phyloP scores from a whole-genome alignment of 2,888 invertebrate genomes.

The Dolichomitus sp. region DNA sequence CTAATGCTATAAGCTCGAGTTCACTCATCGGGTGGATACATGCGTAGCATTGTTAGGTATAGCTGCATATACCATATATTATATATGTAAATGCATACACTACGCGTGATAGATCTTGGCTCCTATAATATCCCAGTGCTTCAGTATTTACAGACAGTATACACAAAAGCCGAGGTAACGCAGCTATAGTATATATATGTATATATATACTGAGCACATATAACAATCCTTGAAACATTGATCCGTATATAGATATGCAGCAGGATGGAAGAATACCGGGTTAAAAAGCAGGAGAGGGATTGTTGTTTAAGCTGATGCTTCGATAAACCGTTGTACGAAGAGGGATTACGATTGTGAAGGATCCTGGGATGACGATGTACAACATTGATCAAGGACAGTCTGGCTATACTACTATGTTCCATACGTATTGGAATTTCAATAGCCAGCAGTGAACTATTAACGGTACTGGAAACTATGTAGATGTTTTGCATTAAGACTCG shows the following conservation, averaged over 20 bases:
- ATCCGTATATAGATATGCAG: conserved; percentile 45
- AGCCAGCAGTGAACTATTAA: background rate
- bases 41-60: conserved; percentile 30
- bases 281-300: conserved; percentile 51
- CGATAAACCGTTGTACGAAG: conserved; percentile 66
- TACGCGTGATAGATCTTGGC: conserved; percentile 36
- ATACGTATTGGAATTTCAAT: conserved; percentile 20
- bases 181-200: conserved; percentile 29
- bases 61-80: conserved; percentile 6
- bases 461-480: conserved; percentile 29
- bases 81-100: conserved; percentile 26
- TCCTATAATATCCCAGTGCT: conserved; percentile 49
- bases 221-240: conserved; percentile 67
- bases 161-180: conserved; percentile 30
- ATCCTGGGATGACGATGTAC: conserved; percentile 47
- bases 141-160: conserved; percentile 32
- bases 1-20: conserved; percentile 32
- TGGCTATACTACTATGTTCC: background rate
- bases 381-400: conserved; percentile 48
- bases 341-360: conserved; percentile 61
- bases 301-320: conserved; percentile 65
- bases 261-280: conserved; percentile 59
- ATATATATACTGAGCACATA: conserved; percentile 53
- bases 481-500: conserved; percentile 11
- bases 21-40: conserved; percentile 54